A percentile compares a stretch with the other conserved stretches of the same genome.
phyloP scores from a whole-genome alignment of 2,113 vertebrate genomes.

The Anguilla rostrata region DNA sequence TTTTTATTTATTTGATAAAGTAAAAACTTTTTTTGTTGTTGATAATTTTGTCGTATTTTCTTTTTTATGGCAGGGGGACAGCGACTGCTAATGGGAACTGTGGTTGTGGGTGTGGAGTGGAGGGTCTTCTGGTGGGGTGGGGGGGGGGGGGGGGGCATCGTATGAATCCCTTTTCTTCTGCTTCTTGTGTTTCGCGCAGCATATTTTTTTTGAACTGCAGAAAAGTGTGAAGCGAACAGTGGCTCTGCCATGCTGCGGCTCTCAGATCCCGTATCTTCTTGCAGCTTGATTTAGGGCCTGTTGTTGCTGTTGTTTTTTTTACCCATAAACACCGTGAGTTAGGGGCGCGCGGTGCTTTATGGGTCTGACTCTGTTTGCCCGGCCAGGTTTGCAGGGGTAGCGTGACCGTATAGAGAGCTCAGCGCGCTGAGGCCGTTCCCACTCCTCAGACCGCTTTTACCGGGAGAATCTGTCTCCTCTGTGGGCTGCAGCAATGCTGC shows the following conservation, averaged over 20 bases:
- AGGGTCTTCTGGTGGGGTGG: too few relatives aligned
- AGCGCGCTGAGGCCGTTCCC: conserved; percentile 64
- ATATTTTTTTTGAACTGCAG: not conserved
- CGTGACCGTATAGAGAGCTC: conserved; percentile 68
- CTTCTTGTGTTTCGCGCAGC: not conserved
- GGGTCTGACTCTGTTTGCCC: conserved; percentile 49
- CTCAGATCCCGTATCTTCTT: conserved; percentile 35
- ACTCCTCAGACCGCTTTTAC: conserved; percentile 55
- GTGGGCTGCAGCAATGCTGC: conserved; percentile 40
- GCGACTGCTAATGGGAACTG: too few relatives aligned
- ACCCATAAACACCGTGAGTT: conserved; percentile 64
- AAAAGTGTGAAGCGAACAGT: not conserved
- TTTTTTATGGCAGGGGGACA: too few relatives aligned
- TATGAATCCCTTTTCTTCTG: not conserved
- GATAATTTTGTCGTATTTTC: not conserved
- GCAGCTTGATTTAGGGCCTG: conserved; percentile 66
- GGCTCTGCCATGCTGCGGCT: not conserved
- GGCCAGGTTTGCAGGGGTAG: conserved; percentile 62
- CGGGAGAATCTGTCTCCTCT: conserved; percentile 51
- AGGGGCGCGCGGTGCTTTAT: conserved; percentile 62
- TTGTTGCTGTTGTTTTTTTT: conserved; percentile 56
- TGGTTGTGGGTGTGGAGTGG: too few relatives aligned
- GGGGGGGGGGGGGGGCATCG: not conserved
- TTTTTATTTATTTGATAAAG: not conserved
- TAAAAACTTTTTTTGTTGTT: not conserved